Conservation (phyloP, 2,797 vertebrate genomes). For the Sebastes oblongus region DNA sequence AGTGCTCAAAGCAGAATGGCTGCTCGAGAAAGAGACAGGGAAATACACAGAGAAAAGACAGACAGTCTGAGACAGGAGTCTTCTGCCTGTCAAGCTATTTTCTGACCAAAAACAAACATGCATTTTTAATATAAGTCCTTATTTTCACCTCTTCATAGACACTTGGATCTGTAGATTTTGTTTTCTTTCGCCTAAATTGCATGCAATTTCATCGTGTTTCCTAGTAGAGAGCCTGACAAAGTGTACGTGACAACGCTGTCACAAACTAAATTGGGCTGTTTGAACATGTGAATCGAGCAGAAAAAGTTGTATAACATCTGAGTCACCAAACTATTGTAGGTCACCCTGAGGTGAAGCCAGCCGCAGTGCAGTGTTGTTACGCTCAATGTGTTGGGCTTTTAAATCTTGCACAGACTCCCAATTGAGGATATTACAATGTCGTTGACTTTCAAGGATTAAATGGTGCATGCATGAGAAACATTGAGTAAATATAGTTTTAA, state of each 20-base stretch:
- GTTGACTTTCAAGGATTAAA: conserved; percentile 49
- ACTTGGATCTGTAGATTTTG: neutral
- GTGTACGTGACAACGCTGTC: neutral
- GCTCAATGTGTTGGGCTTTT: conserved; percentile 5
- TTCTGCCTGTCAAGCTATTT: conserved; percentile 18
- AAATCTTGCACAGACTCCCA: conserved; percentile 25
- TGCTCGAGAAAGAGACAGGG: neutral
- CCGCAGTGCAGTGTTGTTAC: conserved; percentile 2
- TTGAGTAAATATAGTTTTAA: conserved; percentile 54
- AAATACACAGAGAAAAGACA: neutral
- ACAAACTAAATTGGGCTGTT: neutral
- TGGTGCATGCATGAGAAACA: conserved; percentile 40
- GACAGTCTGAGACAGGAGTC: neutral
- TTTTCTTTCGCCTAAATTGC: too few species aligned
- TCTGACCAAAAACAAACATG: neutral
- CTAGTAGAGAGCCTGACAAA: neutral
- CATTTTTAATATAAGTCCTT: neutral
- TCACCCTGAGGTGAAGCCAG: conserved; percentile 26
- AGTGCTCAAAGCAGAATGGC: conserved; percentile 5
- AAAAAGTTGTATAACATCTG: conserved; percentile 20
- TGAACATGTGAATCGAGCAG: neutral
- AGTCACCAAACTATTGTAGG: conserved; percentile 28
- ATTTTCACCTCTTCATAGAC: neutral
- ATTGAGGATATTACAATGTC: conserved; percentile 7
- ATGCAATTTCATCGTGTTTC: neutral